Conservation (phyloP, 2,113 vertebrate genomes). For the Cricetomys ansorgei region DNA sequence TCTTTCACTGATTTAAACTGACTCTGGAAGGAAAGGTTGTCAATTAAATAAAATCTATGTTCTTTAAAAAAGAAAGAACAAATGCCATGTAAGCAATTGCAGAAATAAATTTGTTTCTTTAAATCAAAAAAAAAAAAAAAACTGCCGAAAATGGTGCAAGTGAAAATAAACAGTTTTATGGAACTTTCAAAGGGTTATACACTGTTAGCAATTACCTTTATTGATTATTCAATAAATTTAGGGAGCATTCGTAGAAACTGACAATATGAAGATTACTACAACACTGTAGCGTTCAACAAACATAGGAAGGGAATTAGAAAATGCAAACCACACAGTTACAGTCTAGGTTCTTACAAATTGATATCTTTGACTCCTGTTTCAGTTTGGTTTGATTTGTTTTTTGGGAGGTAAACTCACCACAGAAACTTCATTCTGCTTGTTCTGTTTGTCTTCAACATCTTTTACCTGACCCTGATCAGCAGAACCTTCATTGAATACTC, state of each 20-base stretch:
- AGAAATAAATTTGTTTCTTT: neutral
- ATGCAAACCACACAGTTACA: neutral
- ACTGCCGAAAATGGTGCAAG: neutral
- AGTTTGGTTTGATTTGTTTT: neutral
- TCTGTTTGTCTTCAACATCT: neutral
- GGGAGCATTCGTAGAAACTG: neutral
- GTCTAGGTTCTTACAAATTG: neutral
- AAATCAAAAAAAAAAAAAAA: neutral
- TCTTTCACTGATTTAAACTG: neutral
- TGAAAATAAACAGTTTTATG: neutral
- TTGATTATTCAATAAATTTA: neutral
- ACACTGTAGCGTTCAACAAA: neutral
- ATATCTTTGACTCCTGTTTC: fast-evolving
- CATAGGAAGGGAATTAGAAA: neutral
- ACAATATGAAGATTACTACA: neutral
- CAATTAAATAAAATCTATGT: neutral
- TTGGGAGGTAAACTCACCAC: neutral
- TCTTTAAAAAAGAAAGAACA: neutral
- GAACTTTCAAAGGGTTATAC: neutral
- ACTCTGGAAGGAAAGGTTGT: neutral
- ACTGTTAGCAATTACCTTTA: neutral
- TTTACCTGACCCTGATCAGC: fast-evolving
- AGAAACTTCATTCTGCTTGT: no score
- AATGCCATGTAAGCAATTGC: neutral
- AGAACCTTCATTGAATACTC: fast-evolving